A percentile compares a stretch with the other conserved stretches of the same genome.
Conservation (phyloP, 2,888 invertebrate species). For the Mythimna lalbum region DNA sequence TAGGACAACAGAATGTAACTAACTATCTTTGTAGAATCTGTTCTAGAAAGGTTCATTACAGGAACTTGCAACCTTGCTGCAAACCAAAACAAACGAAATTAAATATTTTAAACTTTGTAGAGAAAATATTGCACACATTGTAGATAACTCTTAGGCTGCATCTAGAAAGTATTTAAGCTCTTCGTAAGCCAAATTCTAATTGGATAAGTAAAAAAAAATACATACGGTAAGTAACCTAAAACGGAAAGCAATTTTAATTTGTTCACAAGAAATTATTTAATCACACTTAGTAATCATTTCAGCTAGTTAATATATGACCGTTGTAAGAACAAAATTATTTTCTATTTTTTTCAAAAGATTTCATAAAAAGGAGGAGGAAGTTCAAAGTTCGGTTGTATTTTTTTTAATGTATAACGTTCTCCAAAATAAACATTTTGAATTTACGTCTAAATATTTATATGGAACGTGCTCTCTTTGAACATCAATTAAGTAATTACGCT, state of each 20-base stretch:
- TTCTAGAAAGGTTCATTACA: background rate
- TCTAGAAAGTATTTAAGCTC: too few relatives aligned
- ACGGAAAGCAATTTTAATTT: background rate
- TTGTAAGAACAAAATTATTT: background rate
- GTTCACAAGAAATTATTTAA: background rate
- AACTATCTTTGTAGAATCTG: background rate
- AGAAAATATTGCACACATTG: too few relatives aligned
- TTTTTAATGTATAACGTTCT: background rate
- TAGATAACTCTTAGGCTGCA: too few relatives aligned
- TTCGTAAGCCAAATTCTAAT: background rate
- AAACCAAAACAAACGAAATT: background rate
- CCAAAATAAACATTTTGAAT: background rate
- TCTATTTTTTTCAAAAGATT: background rate
- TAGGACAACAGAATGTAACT: background rate
- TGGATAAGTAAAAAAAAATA: background rate
- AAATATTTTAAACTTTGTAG: too few relatives aligned
- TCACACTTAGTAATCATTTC: background rate
- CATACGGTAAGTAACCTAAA: background rate
- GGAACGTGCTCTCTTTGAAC: constrained; percentile 9
- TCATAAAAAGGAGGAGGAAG: too few relatives aligned
- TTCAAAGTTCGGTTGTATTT: background rate
- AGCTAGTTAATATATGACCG: background rate
- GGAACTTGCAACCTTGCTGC: background rate
- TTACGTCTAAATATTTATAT: background rate
- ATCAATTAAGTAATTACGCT: constrained; percentile 12